These are phyloP conservation scores for Dryadula phaetusa DNA, from an alignment of 2,888 invertebrate genomes.

Conservation along the genomic window DNA sequence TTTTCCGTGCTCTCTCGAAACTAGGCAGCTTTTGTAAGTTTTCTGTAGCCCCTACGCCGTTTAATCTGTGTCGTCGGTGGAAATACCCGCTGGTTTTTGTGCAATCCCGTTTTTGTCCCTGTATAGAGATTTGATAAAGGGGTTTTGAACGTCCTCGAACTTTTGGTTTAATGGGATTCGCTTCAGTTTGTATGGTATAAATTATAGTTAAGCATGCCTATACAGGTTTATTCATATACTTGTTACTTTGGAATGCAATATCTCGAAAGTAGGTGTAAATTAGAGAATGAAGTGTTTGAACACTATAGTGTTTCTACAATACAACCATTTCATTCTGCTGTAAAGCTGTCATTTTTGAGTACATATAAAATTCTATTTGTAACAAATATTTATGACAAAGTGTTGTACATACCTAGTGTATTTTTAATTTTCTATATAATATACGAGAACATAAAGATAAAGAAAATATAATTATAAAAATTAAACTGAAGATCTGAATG, in stretches of 20 bases:
- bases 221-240: too few relatives aligned
- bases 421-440: too few relatives aligned
- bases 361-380: too few relatives aligned
- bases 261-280: background rate
- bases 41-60: conserved; percentile 11
- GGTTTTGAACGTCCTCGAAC: conserved; percentile 1
- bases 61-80: conserved; percentile 22
- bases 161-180: background rate
- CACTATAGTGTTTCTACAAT: background rate
- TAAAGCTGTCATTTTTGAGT: too few relatives aligned
- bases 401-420: too few relatives aligned
- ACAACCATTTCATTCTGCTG: too few relatives aligned
- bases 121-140: conserved; percentile 18
- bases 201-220: background rate
- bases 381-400: too few relatives aligned
- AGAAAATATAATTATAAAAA: too few relatives aligned
- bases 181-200: background rate
- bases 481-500: too few relatives aligned
- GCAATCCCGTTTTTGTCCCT: conserved; percentile 9
- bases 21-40: conserved; percentile 23
- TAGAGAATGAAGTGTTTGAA: background rate
- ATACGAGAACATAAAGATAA: too few relatives aligned
- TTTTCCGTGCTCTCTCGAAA: conserved; percentile 9
- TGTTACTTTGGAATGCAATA: too few relatives aligned
- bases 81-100: conserved; percentile 22